These are phyloP conservation scores for Carterocephalus palaemon DNA, from an alignment of 2,888 invertebrate genomes.

Conservation along the genomic window DNA sequence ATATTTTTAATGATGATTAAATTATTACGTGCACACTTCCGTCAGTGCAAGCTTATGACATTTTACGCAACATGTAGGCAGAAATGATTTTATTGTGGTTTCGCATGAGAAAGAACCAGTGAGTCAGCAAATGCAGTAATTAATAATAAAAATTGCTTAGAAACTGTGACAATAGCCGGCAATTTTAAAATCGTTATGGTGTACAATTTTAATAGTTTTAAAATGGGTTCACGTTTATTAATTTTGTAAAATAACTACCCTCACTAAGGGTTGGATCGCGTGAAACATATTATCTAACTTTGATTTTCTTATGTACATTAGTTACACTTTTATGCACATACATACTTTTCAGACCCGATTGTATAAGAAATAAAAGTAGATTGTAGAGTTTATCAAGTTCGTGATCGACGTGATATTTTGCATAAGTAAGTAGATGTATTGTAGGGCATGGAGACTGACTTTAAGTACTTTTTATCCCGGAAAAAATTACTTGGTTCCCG, in stretches of 20 bases:
- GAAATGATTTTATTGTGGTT: conserved; percentile 22
- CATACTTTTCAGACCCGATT: too few species aligned
- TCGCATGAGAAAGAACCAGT: conserved; percentile 20
- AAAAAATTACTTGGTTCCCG: too few species aligned
- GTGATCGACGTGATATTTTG: too few species aligned
- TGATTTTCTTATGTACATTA: conserved; percentile 12
- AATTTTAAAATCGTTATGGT: conserved; percentile 26
- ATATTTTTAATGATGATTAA: too few species aligned
- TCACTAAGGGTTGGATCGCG: conserved; percentile 18
- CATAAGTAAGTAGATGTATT: too few species aligned
- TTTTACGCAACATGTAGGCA: conserved; percentile 12
- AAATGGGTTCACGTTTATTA: conserved; percentile 22
- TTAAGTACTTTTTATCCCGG: too few species aligned
- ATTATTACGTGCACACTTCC: too few species aligned
- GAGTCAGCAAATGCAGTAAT: conserved; percentile 10
- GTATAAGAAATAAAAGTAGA: too few species aligned
- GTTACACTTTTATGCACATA: too few species aligned
- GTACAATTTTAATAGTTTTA: conserved; percentile 21
- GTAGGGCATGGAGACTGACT: too few species aligned
- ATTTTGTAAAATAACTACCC: conserved; percentile 18
- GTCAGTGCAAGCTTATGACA: background rate
- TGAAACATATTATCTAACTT: conserved; percentile 11
- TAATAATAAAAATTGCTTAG: conserved; percentile 22
- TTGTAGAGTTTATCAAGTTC: too few species aligned
- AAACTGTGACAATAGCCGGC: conserved; percentile 22